Evolutionary conservation across 92 coral and sea anemone genomes (phyloP), one percentile per base, ranked within the genome.

Genomic region (Desmophyllum pertusum): DNA sequence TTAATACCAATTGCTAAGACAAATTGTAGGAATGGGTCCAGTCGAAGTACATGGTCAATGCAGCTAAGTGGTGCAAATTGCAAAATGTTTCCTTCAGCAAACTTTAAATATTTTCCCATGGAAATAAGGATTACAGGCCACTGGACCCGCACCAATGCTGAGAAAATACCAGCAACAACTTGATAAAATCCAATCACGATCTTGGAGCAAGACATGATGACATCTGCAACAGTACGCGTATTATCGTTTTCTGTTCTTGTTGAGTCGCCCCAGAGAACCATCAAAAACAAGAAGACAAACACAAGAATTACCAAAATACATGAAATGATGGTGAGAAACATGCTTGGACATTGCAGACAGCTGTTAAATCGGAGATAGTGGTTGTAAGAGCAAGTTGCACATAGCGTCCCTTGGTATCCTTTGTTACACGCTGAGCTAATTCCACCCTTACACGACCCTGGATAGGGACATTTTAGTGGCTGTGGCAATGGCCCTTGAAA

Each of bases 161-260:
- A 71, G 21, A 80, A 80, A 10, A 86, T 83, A 2, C 89, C 89
- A 48, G 76, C 81, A 77, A 86, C 72, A 37, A 86, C 89, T 71
- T 86, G 89, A 62, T 86, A 86, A 36, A 86, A 86, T 36, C 89
- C 85, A 43, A 86, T 77, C 3, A 86, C 75, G 37, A 86, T 86
- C 70, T 86, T 86, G 39, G 67, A 71, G n/a, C 89, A 80, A 21
- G 89, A 86, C 52, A 86, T 79, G 70, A 86, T 73, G 39, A 86
- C 89, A 25, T 86, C 89, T 55, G 89, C 89, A 18, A 79, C 18
- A 6, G 85, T 79, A 19, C 83, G 82, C 5, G 89, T 85, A 15
- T 77, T 76, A 73, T 73, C 39, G 77, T 73, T 50, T 57, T 59
- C 89, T 13, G 81, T 70, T 6, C 89, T 63, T 62, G 42, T 79